Base-by-base conservation (phyloP, 2,797 vertebrate species). In the Enteromius unitaeniatus region DNA sequence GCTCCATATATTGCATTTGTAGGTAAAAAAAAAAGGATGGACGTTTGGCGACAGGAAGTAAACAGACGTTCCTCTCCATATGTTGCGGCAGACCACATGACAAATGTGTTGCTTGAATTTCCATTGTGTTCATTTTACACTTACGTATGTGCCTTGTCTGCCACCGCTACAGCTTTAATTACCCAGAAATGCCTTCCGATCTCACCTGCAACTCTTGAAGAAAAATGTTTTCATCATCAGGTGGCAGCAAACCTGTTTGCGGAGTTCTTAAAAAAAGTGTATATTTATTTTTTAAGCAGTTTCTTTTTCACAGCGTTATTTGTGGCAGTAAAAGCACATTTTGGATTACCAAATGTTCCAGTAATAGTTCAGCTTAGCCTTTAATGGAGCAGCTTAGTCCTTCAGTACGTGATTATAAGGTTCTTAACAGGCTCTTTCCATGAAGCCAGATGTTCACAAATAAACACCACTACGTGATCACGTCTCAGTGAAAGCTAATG, bases 321-420 rank as follows among this genome's bases (percentile, higher is more conserved):
- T 93, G 90, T 89, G 87, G 87, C 91, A 92, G 93, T 91, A 91
- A 92, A 93, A 92, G 93, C 92, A 92, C 92, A 93, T 92, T 94
- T 95, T 94, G 93, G 94, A 95, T 95, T 93, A 94, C 89, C 83
- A 85, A 93, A 93, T 93, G 92, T 91, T 90, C 89, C 85, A 93
- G 89, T 92, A 95, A 95, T 94, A 94, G 92, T 92, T 93, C 92
- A 93, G 94, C 91, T 96, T 94, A 95, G 92, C 88, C 88, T 82
- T 88, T 95, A 96, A 96, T 95, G 95, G 94, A 95, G 91, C 91
- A 91, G 95, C 93, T 95, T 95, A 95, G 91, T 90, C 78, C 93
- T 89, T 91, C 90, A 91, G 89, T 93, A 91, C 92, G 81, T 92
- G 93, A 95, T 94, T 93, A 94, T 90, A 92, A 91, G 89, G 88